phyloP scores from a whole-genome alignment of 2,797 vertebrate species.

The Onychomys arenicola region DNA sequence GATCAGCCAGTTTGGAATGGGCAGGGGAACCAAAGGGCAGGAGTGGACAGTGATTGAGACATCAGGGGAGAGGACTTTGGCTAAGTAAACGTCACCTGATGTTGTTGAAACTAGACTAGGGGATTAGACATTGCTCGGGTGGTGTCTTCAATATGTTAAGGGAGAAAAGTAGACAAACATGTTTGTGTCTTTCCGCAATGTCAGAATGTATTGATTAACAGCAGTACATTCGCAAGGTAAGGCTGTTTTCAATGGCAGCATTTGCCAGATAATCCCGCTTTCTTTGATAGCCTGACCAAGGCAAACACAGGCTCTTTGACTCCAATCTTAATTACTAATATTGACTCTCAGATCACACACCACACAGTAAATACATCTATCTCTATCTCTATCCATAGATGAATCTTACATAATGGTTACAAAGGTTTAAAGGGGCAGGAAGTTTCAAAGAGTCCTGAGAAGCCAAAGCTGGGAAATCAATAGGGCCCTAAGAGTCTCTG shows the following conservation, averaged over 20 bases:
- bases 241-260: background rate
- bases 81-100: background rate
- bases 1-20: background rate
- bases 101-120: background rate
- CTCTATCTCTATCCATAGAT: background rate
- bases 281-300: background rate
- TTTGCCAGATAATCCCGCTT: constrained; percentile 1
- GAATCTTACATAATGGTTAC: background rate
- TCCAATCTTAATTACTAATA: constrained; percentile 7
- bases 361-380: constrained; percentile 19
- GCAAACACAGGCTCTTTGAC: constrained; percentile 17
- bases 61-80: background rate
- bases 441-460: background rate
- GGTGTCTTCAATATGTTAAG: background rate
- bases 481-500: background rate
- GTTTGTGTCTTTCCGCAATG: constrained; percentile 4
- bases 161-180: background rate
- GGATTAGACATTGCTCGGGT: background rate
- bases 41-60: background rate
- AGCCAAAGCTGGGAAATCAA: background rate
- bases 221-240: background rate
- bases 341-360: constrained; percentile 32
- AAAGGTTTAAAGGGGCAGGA: constrained; percentile 23
- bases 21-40: background rate
- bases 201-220: background rate